Base-by-base conservation (phyloP, 2,797 vertebrate species). In the Tangara arthus region DNA sequence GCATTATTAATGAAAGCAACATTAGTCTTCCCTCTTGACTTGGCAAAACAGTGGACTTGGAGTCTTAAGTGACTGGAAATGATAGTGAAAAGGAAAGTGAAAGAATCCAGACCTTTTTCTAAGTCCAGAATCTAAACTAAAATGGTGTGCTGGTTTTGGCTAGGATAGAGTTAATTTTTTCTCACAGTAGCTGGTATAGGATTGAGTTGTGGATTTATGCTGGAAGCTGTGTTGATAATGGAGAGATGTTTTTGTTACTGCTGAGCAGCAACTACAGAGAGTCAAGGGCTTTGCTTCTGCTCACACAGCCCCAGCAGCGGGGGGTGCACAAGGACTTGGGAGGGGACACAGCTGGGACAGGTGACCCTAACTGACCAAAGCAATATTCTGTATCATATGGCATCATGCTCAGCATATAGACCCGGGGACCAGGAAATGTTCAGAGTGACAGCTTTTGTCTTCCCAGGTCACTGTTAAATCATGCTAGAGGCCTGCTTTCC, bases 81-180 rank as follows among this genome's bases (percentile, higher is more conserved):
- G 30, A 70, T 5, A 70, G 65, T 18, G 64, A 37, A 72, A 89
- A 75, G 41, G 68, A 85, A 95, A 82, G n/a, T 52, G 23, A 63
- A 91, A 94, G 66, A 86, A 63, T 89, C 10, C 52, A 84, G 72
- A 65, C 27, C 61, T 20, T 44, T 80, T 94, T 95, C 78, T 93
- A 85, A 88, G 11, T 28, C 19, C 23, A 41, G 10, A 22, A 46
- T 37, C 83, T 90, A 95, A 86, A 91, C 42, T 90, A 78, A 72
- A 61, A 61, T 49, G 4, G 9, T 49, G 19, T 49, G 19, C 41
- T 68, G 32, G 26, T n/a, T 75, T 68, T 61, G 41, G 15, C 27
- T 32, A 28, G 9, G 27, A 35, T 9, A 42, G 22, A 49, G 41
- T 41, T 60, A 41, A 23, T 15, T 73, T 60, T 73, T 44, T 8